phyloP scores from a whole-genome alignment of 1,140 invertebrate genomes.

The Bradynema listronoti region DNA sequence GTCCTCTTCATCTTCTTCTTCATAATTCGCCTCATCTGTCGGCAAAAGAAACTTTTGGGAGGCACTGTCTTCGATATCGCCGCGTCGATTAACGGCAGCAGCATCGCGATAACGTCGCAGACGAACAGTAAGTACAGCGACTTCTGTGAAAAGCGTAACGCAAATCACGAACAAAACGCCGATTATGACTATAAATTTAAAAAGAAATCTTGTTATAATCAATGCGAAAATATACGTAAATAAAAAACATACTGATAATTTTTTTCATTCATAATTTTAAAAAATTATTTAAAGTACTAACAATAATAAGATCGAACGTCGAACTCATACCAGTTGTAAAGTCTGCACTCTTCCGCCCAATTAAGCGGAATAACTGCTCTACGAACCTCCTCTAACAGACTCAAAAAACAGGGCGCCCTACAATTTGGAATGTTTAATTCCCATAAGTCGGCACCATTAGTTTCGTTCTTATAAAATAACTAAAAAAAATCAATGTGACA shows the following conservation, averaged over 20 bases:
- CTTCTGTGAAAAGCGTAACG: slow-evolving; percentile 4
- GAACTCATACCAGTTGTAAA: slow-evolving; percentile 25
- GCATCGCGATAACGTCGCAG: not conserved
- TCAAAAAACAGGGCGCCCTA: slow-evolving; percentile 21
- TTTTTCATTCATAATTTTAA: too few species aligned
- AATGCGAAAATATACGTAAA: not conserved
- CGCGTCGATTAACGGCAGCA: not conserved
- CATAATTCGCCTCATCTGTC: not conserved
- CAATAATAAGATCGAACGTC: slow-evolving; percentile 9
- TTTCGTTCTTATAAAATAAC: slow-evolving; percentile 48
- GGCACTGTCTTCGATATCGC: not conserved
- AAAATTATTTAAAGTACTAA: slow-evolving; percentile 6
- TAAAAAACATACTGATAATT: too few species aligned
- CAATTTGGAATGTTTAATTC: slow-evolving; percentile 33
- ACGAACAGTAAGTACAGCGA: not conserved
- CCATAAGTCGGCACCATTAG: slow-evolving; percentile 22
- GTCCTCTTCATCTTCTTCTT: slow-evolving; percentile 5
- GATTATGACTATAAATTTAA: slow-evolving; percentile 19
- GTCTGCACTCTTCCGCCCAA: slow-evolving; percentile 31
- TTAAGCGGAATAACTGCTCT: slow-evolving; percentile 22
- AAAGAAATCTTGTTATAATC: not conserved
- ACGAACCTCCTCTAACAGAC: not conserved
- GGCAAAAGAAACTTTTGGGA: slow-evolving; percentile 3
- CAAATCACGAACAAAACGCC: slow-evolving; percentile 15
- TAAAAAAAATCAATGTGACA: slow-evolving; percentile 22